Conservation (phyloP, 2,888 invertebrate genomes). For the Anthophora plumipes region DNA sequence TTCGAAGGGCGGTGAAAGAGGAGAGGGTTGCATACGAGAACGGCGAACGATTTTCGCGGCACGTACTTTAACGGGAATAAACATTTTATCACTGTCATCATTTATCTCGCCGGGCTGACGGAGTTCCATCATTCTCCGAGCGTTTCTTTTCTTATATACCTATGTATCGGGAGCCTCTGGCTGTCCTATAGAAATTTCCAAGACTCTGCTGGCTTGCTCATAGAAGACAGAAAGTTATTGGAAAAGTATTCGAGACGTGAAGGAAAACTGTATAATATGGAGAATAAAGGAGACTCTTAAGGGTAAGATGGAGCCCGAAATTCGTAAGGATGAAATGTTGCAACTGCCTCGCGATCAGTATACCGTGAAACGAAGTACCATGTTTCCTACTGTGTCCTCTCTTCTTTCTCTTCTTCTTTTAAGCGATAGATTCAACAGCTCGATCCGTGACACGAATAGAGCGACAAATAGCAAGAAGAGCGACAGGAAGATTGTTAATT, state of each 20-base stretch:
- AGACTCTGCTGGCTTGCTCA: conserved; percentile 10
- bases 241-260: conserved; percentile 53
- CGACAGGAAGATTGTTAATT: conserved; percentile 9
- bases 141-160: conserved; percentile 40
- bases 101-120: conserved; percentile 51
- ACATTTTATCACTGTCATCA: conserved; percentile 59
- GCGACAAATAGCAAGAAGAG: conserved; percentile 4
- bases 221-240: conserved; percentile 55
- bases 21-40: conserved; percentile 16
- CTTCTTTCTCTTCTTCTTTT: neutral
- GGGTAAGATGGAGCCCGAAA: neutral
- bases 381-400: neutral
- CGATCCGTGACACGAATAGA: neutral
- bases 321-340: neutral
- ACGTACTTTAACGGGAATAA: conserved; percentile 44
- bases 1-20: conserved; percentile 1
- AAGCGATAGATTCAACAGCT: neutral
- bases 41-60: conserved; percentile 42
- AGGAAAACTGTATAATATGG: conserved; percentile 42
- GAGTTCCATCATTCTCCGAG: conserved; percentile 53
- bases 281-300: conserved; percentile 8
- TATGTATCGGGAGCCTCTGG: conserved; percentile 23
- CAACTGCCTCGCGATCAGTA: neutral
- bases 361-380: neutral
- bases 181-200: conserved; percentile 45